Percentiles rank a stretch among this genome's conserved stretches.
phyloP scores from a whole-genome alignment of 2,113 vertebrate species.

The Peromyscus polionotus region DNA sequence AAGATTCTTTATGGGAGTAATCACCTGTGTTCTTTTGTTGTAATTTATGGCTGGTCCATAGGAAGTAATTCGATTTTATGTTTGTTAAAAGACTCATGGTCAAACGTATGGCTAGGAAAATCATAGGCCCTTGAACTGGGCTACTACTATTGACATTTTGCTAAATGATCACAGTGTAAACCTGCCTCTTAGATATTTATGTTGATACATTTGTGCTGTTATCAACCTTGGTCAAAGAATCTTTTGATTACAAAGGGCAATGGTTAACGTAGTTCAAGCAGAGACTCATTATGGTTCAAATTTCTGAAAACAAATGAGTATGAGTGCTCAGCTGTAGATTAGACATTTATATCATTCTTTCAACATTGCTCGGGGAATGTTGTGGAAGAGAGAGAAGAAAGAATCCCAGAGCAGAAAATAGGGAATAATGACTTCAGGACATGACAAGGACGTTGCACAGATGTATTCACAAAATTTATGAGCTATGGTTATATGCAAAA shows the following conservation, averaged over 20 bases:
- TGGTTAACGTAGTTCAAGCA: background rate
- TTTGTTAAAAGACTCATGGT: background rate
- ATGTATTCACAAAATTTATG: background rate
- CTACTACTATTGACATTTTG: background rate
- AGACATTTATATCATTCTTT: background rate
- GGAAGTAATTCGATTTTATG: background rate
- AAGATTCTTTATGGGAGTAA: background rate
- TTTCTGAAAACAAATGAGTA: background rate
- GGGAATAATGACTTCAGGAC: background rate
- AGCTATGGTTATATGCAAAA: background rate
- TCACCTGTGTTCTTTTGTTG: background rate
- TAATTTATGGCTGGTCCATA: background rate
- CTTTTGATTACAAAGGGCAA: background rate
- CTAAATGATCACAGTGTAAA: background rate
- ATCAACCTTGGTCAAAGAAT: background rate
- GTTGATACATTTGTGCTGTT: background rate
- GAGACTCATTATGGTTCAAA: background rate
- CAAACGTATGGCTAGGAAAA: background rate
- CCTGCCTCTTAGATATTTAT: background rate
- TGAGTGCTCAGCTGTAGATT: background rate
- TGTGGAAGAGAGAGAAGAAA: too few species aligned
- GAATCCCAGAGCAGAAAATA: background rate
- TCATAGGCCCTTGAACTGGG: background rate
- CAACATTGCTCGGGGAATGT: background rate
- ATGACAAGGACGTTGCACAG: background rate